Evolutionary conservation across 2,797 vertebrate species (phyloP).

Genomic region (Stomatorhinus walkeri): DNA sequence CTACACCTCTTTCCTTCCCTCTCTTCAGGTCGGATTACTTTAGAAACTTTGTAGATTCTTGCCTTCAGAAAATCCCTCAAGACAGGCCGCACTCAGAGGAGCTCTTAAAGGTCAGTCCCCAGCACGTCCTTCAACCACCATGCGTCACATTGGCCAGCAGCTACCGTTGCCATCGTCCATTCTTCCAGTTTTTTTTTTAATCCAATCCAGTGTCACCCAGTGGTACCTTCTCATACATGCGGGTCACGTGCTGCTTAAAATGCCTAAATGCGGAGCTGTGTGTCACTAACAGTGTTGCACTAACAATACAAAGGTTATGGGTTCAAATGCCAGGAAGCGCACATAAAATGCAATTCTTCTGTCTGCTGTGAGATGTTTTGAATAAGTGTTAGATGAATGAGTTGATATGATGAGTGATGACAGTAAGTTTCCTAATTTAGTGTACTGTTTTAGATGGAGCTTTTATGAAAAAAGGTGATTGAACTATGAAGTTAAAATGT

Average conservation of each 20-base stretch:
- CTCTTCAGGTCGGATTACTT: conserved; percentile 92
- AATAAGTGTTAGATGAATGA: background rate
- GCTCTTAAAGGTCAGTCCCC: conserved; percentile 74
- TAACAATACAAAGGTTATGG: background rate
- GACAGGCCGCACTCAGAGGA: conserved; percentile 97
- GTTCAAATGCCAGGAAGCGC: background rate
- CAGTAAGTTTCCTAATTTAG: background rate
- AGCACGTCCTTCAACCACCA: background rate
- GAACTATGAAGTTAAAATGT: background rate
- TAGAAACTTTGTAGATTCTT: conserved; percentile 98
- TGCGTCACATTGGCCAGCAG: background rate
- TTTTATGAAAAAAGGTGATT: background rate
- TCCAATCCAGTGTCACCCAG: background rate
- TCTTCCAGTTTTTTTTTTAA: background rate
- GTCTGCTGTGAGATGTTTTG: background rate
- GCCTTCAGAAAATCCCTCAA: conserved; percentile 98
- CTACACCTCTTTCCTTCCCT: background rate
- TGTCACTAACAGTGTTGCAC: background rate
- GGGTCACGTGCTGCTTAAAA: background rate
- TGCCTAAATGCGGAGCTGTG: background rate
- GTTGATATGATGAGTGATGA: background rate
- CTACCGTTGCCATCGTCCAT: background rate
- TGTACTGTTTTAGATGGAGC: background rate
- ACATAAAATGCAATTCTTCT: background rate
- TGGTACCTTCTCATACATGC: background rate